Evolutionary conservation across 2,797 vertebrate genomes (phyloP), one percentile per base, ranked within the genome.

Genomic region (Eptatretus atami): DNA sequence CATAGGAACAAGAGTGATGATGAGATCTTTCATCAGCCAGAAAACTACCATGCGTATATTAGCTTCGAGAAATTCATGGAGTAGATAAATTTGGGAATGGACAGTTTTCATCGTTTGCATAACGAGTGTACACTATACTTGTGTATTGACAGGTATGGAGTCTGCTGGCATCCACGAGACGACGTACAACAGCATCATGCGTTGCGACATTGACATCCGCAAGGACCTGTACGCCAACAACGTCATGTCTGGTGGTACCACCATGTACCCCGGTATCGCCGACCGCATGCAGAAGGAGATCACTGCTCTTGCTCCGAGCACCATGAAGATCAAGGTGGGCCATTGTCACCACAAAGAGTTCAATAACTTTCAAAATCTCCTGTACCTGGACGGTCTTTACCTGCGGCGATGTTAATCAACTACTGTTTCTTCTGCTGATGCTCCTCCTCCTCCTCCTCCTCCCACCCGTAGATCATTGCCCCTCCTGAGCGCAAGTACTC

Each of bases 261-360:
- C 85, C 65, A 87, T 90, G 86, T 88, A 86, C 71, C 86, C 86
- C 53, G 86, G 86, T 66, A 88, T 90, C 67, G 85, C 84, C 69
- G 85, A 90, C 70, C 81, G 85, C 31, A 90, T 90, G 84, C 86
- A 90, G 70, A 90, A 90, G 66, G 85, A 92, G 74, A 88, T 87
- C 74, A 94, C 86, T 9, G 82, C 84, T 3, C 74, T 87, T 69
- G 82, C 85, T 66, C 84, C 84, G 64, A 86, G 80, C 76, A 93
- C 84, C 71, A 90, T 93, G 85, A 88, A 95, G 73, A 94, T 92
- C 67, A 93, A 93, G 74, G 78, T 67, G 61, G 63, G 76, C 65
- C 10, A 67, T 53, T 13, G 15, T 52, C 54, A 66, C 14, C 15
- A 9, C 9, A 12, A 10, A 52, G 15, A 65, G 15, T 52, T 6